Conservation (phyloP, 1,140 invertebrate species). For the Euschistus heros region DNA sequence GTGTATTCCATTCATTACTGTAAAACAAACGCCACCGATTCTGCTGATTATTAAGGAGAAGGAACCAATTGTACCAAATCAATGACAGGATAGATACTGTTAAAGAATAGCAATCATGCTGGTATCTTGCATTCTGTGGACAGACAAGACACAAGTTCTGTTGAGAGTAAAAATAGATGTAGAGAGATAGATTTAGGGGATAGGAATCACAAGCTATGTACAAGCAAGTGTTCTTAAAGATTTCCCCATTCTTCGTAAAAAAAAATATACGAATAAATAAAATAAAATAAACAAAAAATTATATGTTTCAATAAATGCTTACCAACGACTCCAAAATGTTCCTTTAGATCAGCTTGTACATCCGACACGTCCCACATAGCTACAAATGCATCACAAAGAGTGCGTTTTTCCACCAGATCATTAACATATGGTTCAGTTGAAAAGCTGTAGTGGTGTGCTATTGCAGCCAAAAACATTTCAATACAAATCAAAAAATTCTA, state of each 20-base stretch:
- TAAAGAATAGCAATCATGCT: neutral
- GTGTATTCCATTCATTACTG: too few species aligned
- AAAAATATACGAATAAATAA: neutral
- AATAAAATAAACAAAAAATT: neutral
- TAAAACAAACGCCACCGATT: too few species aligned
- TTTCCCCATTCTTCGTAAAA: neutral
- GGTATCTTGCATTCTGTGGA: neutral
- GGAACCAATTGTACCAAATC: too few species aligned
- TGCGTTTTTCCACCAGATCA: conserved; percentile 39
- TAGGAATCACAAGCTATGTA: neutral
- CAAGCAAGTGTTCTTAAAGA: neutral
- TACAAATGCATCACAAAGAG: conserved; percentile 50
- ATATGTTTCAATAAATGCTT: conserved; percentile 34
- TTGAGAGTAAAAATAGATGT: neutral
- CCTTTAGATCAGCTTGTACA: conserved; percentile 79
- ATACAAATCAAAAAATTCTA: conserved; percentile 93
- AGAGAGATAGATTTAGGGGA: neutral
- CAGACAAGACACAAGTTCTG: neutral
- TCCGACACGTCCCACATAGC: conserved; percentile 94
- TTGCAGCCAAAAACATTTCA: conserved; percentile 92
- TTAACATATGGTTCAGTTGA: conserved; percentile 70
- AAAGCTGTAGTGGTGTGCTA: conserved; percentile 92
- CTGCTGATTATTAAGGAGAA: too few species aligned
- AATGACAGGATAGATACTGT: too few species aligned
- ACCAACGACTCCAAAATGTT: conserved; percentile 82